Evolutionary conservation across 2,797 vertebrate species (phyloP), one percentile per base, ranked within the genome.

Genomic region (Cynopterus sphinx): DNA sequence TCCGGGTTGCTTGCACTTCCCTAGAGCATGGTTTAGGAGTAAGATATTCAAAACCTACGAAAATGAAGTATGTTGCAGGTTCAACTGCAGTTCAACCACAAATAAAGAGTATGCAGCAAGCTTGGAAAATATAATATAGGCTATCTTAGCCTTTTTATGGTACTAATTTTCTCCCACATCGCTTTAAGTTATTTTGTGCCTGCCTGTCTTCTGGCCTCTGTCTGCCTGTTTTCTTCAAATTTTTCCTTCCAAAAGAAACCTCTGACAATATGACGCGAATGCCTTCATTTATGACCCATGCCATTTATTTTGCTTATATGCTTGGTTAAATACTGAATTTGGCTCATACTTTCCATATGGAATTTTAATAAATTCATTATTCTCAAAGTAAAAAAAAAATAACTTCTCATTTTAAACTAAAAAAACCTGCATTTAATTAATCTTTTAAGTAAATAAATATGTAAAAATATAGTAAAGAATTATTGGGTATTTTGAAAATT

Each of bases 11-110:
- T 86, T 77, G 9, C 11, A 26, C 39, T 81, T 92, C 46, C 77
- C 84, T 19, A 31, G 24, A 87, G 59, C 53, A 12, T 4, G 21
- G 51, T 9, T 95, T 90, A 59, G 53, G 53, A 93, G 61, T 39
- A 55, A 90, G 33, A 79, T 71, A 28, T 51, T 86, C 39, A 55
- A 91, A 90, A 90, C 65, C n/a, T 41, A n/a, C 88, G 85, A 77
- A 21, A 46, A 84, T 55, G 71, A 57, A 79, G 31, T 9, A 55
- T 2, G 26, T n/a, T 91, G 41, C 70, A 91, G 79, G 95, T 95
- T 97, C 97, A 97, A 13, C 68, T 55, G 39, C 87, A 96, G 97
- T 96, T 97, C 97, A 96, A 5, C 73, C n/a, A 10, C 95, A 93
- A 91, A 70, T 71, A 82, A 1, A 85, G 73, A 91, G 33, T 65